Evolutionary conservation across 2,888 invertebrate genomes (phyloP).

Genomic region (Minunthozetes semirufus): DNA sequence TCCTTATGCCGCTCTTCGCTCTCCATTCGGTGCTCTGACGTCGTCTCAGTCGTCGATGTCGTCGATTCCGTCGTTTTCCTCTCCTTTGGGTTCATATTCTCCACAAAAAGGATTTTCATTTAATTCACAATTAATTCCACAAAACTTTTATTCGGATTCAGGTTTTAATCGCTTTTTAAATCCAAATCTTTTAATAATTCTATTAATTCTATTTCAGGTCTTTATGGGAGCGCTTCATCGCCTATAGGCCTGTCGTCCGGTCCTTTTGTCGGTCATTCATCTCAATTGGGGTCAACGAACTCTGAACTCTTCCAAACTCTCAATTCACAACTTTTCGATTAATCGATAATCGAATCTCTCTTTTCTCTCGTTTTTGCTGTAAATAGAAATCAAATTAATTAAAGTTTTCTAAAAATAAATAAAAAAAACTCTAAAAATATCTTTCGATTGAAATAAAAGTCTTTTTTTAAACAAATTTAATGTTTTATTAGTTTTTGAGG

Average conservation of each 20-base stretch:
- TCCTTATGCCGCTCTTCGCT: not conserved
- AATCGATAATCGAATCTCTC: not conserved
- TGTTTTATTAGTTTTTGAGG: too few relatives aligned
- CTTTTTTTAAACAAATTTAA: too few relatives aligned
- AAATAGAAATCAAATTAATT: too few relatives aligned
- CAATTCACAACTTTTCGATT: not conserved
- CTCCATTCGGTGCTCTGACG: not conserved
- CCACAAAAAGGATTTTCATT: not conserved
- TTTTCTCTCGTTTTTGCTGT: too few relatives aligned
- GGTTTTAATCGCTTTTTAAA: not conserved
- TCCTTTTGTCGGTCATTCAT: not conserved
- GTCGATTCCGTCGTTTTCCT: not conserved
- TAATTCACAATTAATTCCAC: not conserved
- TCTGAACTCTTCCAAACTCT: not conserved
- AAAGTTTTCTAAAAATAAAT: too few relatives aligned
- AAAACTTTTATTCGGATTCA: not conserved
- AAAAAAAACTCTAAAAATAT: too few relatives aligned
- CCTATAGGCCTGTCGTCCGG: not conserved
- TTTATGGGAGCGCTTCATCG: not conserved
- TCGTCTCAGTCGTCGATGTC: not conserved
- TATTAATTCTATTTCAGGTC: not conserved
- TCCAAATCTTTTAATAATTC: not conserved
- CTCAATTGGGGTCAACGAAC: not conserved
- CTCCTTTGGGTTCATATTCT: not conserved
- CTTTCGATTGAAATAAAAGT: too few relatives aligned